Percentiles rank a stretch among this genome's conserved stretches.
phyloP scores from a whole-genome alignment of 2,113 vertebrate species.

The Microcebus lehilahytsara region DNA sequence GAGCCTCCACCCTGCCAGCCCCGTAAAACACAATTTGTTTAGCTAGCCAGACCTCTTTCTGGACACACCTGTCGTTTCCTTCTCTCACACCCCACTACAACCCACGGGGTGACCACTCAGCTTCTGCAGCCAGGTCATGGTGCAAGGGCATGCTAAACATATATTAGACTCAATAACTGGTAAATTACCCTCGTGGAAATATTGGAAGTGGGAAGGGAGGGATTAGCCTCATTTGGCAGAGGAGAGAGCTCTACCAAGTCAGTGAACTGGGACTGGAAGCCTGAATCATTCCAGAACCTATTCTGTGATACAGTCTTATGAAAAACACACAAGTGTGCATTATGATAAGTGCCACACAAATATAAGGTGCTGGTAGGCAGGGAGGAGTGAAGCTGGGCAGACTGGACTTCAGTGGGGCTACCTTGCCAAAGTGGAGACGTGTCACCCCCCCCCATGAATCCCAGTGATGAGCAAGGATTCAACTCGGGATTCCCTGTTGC shows the following conservation, averaged over 20 bases:
- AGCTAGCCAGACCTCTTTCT: neutral
- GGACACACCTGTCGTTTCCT: neutral
- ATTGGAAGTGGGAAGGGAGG: neutral
- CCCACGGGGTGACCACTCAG: neutral
- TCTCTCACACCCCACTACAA: no score
- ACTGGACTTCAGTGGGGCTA: fast-evolving
- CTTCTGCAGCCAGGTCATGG: neutral
- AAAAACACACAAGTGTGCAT: neutral
- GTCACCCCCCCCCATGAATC: fast-evolving
- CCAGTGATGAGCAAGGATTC: neutral
- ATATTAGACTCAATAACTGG: neutral
- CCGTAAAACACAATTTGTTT: neutral
- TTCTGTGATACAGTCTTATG: neutral
- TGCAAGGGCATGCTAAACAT: neutral
- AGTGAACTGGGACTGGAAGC: neutral
- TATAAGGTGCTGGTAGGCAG: neutral
- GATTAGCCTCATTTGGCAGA: neutral
- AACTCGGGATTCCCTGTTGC: neutral
- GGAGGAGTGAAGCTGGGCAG: neutral
- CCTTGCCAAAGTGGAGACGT: neutral
- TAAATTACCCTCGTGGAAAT: neutral
- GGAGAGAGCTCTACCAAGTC: neutral
- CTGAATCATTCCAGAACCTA: neutral
- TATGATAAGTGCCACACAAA: neutral
- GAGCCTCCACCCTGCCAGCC: neutral